phyloP scores from a whole-genome alignment of 2,113 vertebrate species.

The Hippoglossus stenolepis region DNA sequence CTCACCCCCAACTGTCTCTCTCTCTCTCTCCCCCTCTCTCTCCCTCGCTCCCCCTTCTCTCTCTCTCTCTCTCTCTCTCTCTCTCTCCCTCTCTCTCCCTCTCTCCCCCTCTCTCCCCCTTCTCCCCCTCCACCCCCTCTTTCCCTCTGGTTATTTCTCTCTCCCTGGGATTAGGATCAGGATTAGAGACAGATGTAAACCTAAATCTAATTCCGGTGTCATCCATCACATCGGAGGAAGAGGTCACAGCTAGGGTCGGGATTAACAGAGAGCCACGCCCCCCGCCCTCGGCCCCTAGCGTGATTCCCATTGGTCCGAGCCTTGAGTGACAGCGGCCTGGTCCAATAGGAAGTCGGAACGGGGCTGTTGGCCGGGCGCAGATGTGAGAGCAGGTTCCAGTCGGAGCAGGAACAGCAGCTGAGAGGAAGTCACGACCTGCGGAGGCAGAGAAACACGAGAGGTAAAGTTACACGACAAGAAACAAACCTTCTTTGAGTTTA shows the following conservation, averaged over 20 bases:
- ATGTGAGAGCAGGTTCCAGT: slow-evolving; percentile 13
- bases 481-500: background rate
- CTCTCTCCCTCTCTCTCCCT: too few species aligned
- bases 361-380: slow-evolving; percentile 31
- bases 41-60: too few species aligned
- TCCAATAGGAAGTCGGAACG: slow-evolving; percentile 40
- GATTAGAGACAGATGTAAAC: slow-evolving; percentile 67
- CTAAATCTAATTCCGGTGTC: slow-evolving; percentile 22
- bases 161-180: slow-evolving; percentile 54
- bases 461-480: background rate
- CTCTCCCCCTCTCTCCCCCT: too few species aligned
- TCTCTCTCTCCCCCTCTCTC: too few species aligned
- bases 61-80: too few species aligned
- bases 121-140: too few species aligned
- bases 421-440: background rate
- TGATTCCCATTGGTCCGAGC: background rate
- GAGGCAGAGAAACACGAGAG: background rate
- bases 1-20: too few species aligned
- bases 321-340: slow-evolving; percentile 12
- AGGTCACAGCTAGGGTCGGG: slow-evolving; percentile 32
- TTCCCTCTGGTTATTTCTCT: too few species aligned
- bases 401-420: background rate
- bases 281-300: fast-evolving
- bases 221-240: slow-evolving; percentile 1
- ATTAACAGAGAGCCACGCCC: slow-evolving; percentile 16